A percentile compares a stretch with the other conserved stretches of the same genome.
phyloP scores from a whole-genome alignment of 2,888 invertebrate species.

The Terebella lapidaria region DNA sequence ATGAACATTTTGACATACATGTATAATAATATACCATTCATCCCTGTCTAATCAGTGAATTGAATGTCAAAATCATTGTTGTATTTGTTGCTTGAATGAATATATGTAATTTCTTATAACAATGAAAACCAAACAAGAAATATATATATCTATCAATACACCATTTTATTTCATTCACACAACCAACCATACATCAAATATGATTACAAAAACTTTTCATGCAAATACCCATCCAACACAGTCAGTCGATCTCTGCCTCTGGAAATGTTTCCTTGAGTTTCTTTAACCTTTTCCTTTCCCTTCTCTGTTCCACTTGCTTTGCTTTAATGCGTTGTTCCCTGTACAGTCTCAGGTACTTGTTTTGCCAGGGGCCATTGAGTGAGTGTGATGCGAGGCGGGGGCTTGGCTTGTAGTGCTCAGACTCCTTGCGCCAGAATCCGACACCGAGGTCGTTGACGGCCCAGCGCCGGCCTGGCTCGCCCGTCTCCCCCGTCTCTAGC shows the following conservation, averaged over 20 bases:
- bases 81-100: no score
- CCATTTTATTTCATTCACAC: no score
- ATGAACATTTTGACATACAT: no score
- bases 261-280: conserved; percentile 12
- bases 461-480: conserved; percentile 19
- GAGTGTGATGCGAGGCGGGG: conserved; percentile 6
- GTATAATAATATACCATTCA: no score
- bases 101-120: no score
- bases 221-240: no score
- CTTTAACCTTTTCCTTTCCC: background rate
- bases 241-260: conserved; percentile 10
- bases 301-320: background rate
- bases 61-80: no score
- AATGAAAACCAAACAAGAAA: no score
- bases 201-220: no score
- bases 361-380: conserved; percentile 19
- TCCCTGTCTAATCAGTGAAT: no score
- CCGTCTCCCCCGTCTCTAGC: conserved; percentile 62
- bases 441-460: conserved; percentile 22
- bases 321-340: conserved; percentile 17
- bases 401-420: conserved; percentile 19
- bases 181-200: no score
- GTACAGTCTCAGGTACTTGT: conserved; percentile 16
- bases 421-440: conserved; percentile 13
- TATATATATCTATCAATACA: no score